Evolutionary conservation across 2,888 invertebrate species (phyloP), one percentile per base, ranked within the genome.

Genomic region (Lasius platythorax): DNA sequence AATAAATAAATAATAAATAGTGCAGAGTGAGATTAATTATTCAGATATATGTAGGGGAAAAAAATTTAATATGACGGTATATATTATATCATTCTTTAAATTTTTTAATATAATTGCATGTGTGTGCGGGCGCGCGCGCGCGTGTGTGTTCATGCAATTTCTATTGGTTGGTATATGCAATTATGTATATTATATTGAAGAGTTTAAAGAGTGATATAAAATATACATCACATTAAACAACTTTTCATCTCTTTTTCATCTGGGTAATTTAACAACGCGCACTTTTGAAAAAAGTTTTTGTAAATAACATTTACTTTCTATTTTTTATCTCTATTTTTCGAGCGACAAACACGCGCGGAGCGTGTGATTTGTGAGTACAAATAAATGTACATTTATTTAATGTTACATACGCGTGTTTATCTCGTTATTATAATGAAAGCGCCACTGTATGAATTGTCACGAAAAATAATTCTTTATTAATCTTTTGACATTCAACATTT

Each of bases 311-410:
- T 63, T 15, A 4, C 5, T 33, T 33, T 64, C 15, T 18, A 37
- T 50, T 61, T 23, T 75, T 63, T 15, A 23, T 3, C 30, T 43
- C 43, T 23, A 3, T 53, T 43, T 18, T 18, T 46, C 30, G 23
- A 18, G 18, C 40, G 58, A 23, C 18, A 23, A 18, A n/a, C n/a
- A 18, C 12, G 12, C 11, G 43, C 50, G 50, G 6, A 50, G 18
- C 8, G 50, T 6, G 50, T 50, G 46, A 33, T 74, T 46, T 9
- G 23, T 64, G 23, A 23, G 1, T 46, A 12, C 30, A 43, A 61
- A 74, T 58, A n/a, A 30, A 56, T 50, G 1, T 53, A 33, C 6
- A 61, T 74, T 74, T 46, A 61, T 74, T 74, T 46, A 58, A 43
- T 8, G n/a, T 46, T n/a, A 43, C 9, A 18, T n/a, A 11, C 11